phyloP scores from a whole-genome alignment of 2,797 vertebrate genomes.

The Liasis olivaceus region DNA sequence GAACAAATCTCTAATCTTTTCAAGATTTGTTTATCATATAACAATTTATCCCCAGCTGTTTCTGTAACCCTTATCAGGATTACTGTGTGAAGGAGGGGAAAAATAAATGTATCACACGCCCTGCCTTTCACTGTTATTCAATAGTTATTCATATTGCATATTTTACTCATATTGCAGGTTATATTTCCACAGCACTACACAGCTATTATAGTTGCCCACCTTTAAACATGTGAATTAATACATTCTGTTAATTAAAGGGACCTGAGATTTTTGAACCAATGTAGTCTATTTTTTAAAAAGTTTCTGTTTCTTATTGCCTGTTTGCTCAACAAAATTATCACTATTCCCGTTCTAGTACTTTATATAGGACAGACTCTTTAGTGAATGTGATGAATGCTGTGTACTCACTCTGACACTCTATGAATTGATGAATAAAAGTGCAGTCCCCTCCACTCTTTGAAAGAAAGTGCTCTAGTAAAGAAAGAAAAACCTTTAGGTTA shows the following conservation, averaged over 20 bases:
- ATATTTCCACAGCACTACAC: background rate
- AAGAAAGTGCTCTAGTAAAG: conserved; percentile 95
- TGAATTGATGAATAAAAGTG: conserved; percentile 95
- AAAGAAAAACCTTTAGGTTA: conserved; percentile 85
- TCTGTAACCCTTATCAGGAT: background rate
- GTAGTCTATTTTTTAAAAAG: background rate
- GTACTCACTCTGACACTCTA: conserved; percentile 97
- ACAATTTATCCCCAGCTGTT: background rate
- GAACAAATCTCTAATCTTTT: background rate
- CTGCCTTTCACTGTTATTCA: background rate
- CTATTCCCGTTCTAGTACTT: conserved; percentile 14
- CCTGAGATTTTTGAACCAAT: background rate
- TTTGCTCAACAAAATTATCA: background rate
- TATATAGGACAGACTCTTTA: conserved; percentile 46
- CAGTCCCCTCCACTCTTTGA: conserved; percentile 95
- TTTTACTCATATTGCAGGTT: background rate
- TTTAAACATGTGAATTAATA: background rate
- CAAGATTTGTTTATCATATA: background rate
- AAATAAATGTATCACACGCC: background rate
- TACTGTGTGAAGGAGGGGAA: background rate
- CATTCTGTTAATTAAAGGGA: background rate
- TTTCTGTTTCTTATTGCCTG: background rate
- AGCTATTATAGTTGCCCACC: background rate
- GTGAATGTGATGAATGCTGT: conserved; percentile 78
- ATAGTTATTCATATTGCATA: background rate